Base-by-base conservation (phyloP, 2,888 invertebrate species). In the Amblyteles armatorius region DNA sequence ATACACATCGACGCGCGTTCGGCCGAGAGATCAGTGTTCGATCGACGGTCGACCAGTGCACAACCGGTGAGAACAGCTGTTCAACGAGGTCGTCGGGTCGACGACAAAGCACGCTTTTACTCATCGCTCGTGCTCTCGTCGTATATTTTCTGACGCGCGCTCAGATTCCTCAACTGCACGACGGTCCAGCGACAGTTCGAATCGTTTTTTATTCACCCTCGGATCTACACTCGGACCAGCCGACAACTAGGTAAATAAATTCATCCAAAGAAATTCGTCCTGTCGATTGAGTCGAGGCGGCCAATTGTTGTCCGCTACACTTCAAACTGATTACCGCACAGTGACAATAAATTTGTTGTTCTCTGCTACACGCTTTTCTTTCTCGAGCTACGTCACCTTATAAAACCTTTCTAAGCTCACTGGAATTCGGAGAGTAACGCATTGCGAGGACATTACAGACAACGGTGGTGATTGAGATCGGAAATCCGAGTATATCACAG, bases 11-110 rank as follows among this genome's bases (percentile, higher is more conserved):
- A 40, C 78, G 68, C 55, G 72, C 48, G 52, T 50, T 73, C 68
- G 63, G 33, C 48, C 48, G 63, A 69, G 36, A 68, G 44, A 76
- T 63, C 80, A 48, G 48, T 84, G 86, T 85, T 87, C 86, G 83
- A 68, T 67, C 55, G 71, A n/a, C 73, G 11, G 88, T 84, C 86
- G 84, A 65, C 33, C 63, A 22, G 60, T 60, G 3, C 33, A 13
- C 65, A 44, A 29, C 6, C 3, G 3, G 26, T 26, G 26, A 26
- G 33, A 60, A 69, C 57, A 79, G 77, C 52, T 76, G 71, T 65
- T 72, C 13, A 57, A n/a, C 5, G 19, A 16, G 16, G n/a, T 50
- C 33, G 19, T 36, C 55, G 33, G 36, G 7, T 72, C 57, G 36
- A 72, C 55, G 19, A 72, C 55, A 72, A 50, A 52, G 48, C 44